Percentiles rank a stretch among this genome's conserved stretches.
phyloP scores from a whole-genome alignment of 2,797 vertebrate genomes.

The Threskiornis aethiopicus region DNA sequence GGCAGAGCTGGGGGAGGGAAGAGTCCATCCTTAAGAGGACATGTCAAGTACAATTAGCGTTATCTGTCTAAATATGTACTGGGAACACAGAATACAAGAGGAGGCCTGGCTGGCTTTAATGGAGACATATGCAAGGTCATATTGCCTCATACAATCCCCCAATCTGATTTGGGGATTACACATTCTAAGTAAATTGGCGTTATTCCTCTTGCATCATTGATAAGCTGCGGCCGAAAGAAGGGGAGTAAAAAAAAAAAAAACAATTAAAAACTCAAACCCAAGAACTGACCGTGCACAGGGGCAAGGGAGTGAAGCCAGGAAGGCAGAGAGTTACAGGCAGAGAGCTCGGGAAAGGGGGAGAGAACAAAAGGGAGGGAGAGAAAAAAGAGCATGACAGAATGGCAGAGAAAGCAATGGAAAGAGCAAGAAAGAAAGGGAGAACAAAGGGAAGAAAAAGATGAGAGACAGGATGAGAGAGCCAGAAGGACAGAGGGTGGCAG shows the following conservation, averaged over 20 bases:
- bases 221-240: slow-evolving; percentile 81
- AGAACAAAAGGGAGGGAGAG: slow-evolving; percentile 28
- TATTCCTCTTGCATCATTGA: slow-evolving; percentile 84
- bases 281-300: background rate
- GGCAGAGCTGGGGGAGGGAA: slow-evolving; percentile 62
- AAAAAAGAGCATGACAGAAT: background rate
- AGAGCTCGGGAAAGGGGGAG: background rate
- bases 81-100: slow-evolving; percentile 74
- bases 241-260: slow-evolving; percentile 27
- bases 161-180: slow-evolving; percentile 90
- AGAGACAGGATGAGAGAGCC: background rate
- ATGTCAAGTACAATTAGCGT: slow-evolving; percentile 81
- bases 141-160: slow-evolving; percentile 84
- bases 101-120: slow-evolving; percentile 79
- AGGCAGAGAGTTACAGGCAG: background rate
- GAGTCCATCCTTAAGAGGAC: slow-evolving; percentile 79
- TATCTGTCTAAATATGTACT: slow-evolving; percentile 82
- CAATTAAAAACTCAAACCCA: slow-evolving; percentile 43
- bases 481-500: background rate
- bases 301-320: background rate
- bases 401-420: background rate
- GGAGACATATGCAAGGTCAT: slow-evolving; percentile 85
- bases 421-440: background rate
- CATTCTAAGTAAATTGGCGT: slow-evolving; percentile 85
- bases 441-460: slow-evolving; percentile 9